Evolutionary conservation across 2,888 invertebrate species (phyloP).

Genomic region (Parnassius mnemosyne): DNA sequence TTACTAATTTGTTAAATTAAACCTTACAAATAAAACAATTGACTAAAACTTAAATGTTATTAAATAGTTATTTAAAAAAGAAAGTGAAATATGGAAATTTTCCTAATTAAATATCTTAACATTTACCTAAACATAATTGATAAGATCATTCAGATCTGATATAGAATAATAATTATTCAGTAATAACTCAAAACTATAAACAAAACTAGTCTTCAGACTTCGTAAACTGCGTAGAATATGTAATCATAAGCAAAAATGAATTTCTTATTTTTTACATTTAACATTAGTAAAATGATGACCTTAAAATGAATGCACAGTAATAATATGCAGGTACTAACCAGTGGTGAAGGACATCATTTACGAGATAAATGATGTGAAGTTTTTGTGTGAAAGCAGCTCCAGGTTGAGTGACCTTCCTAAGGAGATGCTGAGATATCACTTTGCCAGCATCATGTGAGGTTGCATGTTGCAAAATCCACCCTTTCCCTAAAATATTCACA

Average conservation of each 20-base stretch:
- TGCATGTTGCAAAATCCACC: constrained; percentile 97
- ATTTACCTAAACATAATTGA: constrained; percentile 10
- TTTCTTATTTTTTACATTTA: background rate
- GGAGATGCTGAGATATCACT: constrained; percentile 93
- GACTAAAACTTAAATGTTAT: background rate
- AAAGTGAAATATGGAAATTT: background rate
- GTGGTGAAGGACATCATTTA: constrained; percentile 99
- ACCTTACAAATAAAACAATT: background rate
- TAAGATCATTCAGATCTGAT: background rate
- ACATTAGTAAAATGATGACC: constrained; percentile 17
- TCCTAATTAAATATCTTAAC: constrained; percentile 4
- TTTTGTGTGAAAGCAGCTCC: constrained; percentile 92
- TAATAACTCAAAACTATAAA: background rate
- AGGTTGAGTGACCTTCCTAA: constrained; percentile 87
- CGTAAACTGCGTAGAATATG: no score
- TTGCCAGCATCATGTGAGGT: constrained; percentile 89
- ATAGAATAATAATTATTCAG: no score
- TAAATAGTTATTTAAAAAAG: background rate
- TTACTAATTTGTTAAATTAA: constrained; percentile 3
- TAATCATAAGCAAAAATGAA: constrained; percentile 14
- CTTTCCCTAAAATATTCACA: constrained; percentile 83
- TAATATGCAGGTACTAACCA: constrained; percentile 84
- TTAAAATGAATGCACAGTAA: constrained; percentile 3
- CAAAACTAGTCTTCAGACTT: no score
- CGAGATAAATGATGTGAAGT: constrained; percentile 98